Conservation (phyloP, 2,888 invertebrate genomes). For the Stenoptilia bipunctidactyla region DNA sequence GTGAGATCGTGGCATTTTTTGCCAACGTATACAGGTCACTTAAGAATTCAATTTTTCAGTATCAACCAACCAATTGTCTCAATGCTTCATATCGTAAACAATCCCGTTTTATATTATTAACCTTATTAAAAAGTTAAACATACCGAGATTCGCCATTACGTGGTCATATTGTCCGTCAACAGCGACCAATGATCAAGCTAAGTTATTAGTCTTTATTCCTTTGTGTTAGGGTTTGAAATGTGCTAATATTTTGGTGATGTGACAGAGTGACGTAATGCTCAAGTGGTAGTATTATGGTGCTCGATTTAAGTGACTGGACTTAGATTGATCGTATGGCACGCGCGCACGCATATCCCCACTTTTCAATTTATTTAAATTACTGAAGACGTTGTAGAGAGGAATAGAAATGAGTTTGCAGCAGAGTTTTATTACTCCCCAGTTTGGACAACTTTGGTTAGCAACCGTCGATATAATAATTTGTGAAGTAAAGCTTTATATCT, state of each 20-base stretch:
- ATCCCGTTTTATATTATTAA: constrained; percentile 28
- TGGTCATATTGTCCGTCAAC: constrained; percentile 44
- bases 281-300: constrained; percentile 61
- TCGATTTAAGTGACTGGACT: constrained; percentile 59
- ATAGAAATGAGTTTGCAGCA: too few relatives aligned
- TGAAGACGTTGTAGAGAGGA: neutral
- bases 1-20: too few relatives aligned
- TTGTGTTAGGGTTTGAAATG: neutral
- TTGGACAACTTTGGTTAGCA: too few relatives aligned
- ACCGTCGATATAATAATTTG: too few relatives aligned
- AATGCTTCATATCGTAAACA: neutral
- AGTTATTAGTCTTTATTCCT: neutral
- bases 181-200: neutral
- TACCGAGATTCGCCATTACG: constrained; percentile 44
- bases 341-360: neutral
- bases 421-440: too few relatives aligned
- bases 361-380: neutral
- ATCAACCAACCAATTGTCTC: constrained; percentile 3
- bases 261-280: constrained; percentile 58
- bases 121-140: constrained; percentile 37
- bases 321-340: constrained; percentile 38
- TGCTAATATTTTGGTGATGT: constrained; percentile 39
- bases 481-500: too few relatives aligned
- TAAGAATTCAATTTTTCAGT: constrained; percentile 6
- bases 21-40: too few relatives aligned